Evolutionary conservation across 2,888 invertebrate genomes (phyloP).

Genomic region (Spilarctia lutea): DNA sequence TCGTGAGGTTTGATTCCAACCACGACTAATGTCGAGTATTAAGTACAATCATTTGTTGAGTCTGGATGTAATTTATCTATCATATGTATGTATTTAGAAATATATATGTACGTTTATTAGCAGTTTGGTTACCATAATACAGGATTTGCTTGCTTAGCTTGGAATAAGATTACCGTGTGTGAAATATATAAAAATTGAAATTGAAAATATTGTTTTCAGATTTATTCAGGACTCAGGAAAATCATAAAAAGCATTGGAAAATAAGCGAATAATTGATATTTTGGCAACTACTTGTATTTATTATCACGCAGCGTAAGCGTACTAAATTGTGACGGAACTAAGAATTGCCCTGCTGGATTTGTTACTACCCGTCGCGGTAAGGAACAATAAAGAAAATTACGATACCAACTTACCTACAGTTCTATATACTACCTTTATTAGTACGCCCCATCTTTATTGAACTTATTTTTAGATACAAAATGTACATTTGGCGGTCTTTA

Average conservation of each 20-base stretch:
- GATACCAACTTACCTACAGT: slow-evolving; percentile 62
- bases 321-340: slow-evolving; percentile 31
- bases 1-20: no score
- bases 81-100: no score
- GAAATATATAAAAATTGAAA: no score
- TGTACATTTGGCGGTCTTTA: neutral
- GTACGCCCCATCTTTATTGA: slow-evolving; percentile 57
- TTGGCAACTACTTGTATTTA: slow-evolving; percentile 22
- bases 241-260: neutral
- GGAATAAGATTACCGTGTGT: no score
- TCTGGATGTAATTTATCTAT: no score
- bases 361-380: slow-evolving; percentile 70
- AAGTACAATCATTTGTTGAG: no score
- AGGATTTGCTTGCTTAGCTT: no score
- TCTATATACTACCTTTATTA: slow-evolving; percentile 56
- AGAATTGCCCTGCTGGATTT: slow-evolving; percentile 66
- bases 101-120: no score
- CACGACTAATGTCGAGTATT: no score
- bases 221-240: neutral
- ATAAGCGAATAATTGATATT: slow-evolving; percentile 2
- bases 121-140: no score
- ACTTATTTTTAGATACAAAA: slow-evolving; percentile 52
- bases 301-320: slow-evolving; percentile 23
- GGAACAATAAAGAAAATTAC: slow-evolving; percentile 78
- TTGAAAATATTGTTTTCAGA: no score